Percentiles rank a stretch among this genome's conserved stretches.
phyloP scores from a whole-genome alignment of 2,113 vertebrate genomes.

The Chaenogobius annularis region DNA sequence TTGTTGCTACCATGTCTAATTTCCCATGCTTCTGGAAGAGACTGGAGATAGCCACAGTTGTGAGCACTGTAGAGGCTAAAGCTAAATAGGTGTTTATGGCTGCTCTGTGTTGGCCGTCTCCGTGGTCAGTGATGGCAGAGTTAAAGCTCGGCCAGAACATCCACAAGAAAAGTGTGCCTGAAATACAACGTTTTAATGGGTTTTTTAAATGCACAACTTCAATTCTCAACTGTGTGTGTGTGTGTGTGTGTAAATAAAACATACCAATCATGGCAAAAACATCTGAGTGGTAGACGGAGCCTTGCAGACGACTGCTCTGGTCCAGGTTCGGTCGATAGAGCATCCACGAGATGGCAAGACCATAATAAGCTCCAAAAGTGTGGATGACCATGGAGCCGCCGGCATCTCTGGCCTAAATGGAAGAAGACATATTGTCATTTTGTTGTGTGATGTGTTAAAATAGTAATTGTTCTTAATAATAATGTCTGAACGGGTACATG shows the following conservation, averaged over 20 bases:
- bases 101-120: slow-evolving; percentile 91
- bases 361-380: slow-evolving; percentile 93
- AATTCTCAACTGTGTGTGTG: neutral
- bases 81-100: slow-evolving; percentile 95
- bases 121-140: slow-evolving; percentile 85
- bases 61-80: slow-evolving; percentile 87
- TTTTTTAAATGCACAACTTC: neutral
- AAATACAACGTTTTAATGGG: neutral
- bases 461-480: no score
- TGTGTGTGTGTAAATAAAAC: slow-evolving; percentile 1
- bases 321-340: slow-evolving; percentile 89
- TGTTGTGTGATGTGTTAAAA: no score
- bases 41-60: slow-evolving; percentile 87
- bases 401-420: slow-evolving; percentile 87
- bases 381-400: slow-evolving; percentile 99
- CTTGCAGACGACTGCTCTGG: slow-evolving; percentile 82
- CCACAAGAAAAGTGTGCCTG: slow-evolving; percentile 95
- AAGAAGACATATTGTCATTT: neutral
- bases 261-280: slow-evolving; percentile 96
- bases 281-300: slow-evolving; percentile 87
- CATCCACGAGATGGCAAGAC: slow-evolving; percentile 87
- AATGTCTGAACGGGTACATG: no score
- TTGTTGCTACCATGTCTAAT: slow-evolving; percentile 86
- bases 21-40: slow-evolving; percentile 88
- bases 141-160: slow-evolving; percentile 99